phyloP scores from a whole-genome alignment of 2,113 vertebrate genomes.

The Heterocephalus glaber region DNA sequence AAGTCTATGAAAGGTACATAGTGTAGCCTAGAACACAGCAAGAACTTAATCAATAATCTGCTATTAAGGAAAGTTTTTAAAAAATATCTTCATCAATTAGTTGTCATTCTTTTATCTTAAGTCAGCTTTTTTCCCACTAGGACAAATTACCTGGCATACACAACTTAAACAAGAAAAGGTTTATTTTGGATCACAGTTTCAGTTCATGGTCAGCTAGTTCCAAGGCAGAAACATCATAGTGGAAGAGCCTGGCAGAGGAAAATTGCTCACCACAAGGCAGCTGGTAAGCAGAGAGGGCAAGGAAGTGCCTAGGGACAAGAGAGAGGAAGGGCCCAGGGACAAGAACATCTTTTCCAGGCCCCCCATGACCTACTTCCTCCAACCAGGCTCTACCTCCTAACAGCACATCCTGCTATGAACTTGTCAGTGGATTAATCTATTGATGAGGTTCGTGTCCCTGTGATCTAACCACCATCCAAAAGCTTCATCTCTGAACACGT shows the following conservation, averaged over 20 bases:
- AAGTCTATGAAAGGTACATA: background rate
- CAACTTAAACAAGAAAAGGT: background rate
- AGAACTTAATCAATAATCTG: background rate
- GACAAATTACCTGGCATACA: background rate
- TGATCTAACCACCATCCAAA: background rate
- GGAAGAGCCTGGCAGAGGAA: background rate
- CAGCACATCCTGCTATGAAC: background rate
- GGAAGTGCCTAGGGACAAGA: background rate
- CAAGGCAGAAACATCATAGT: background rate
- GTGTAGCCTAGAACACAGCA: background rate
- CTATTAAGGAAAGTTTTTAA: background rate
- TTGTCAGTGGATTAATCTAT: background rate
- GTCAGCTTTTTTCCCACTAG: background rate
- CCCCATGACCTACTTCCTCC: background rate
- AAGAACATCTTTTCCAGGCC: background rate
- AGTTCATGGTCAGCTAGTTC: background rate
- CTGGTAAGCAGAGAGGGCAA: background rate
- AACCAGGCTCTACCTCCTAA: background rate
- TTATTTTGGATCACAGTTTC: background rate
- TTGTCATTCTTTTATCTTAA: background rate
- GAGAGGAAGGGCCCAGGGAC: background rate
- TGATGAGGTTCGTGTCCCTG: background rate
- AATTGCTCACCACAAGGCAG: background rate
- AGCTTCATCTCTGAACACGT: background rate
- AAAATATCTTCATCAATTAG: background rate